Evolutionary conservation across 2,888 invertebrate genomes (phyloP), one percentile per base, ranked within the genome.

Genomic region (Galerucella nymphaeae): DNA sequence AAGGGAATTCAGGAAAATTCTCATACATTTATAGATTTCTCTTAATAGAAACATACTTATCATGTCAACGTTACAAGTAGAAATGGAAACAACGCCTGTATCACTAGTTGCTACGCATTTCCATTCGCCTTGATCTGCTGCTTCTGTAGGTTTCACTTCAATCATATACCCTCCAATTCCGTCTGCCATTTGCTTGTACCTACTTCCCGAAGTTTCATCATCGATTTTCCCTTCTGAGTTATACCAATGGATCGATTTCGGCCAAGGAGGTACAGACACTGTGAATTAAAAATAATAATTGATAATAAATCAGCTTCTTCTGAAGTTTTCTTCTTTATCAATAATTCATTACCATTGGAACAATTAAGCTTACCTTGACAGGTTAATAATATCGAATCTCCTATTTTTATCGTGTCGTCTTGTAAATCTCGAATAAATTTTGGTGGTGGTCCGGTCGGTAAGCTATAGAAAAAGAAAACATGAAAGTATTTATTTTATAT

Each of bases 231-330:
- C 94, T 80, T 92, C 93, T 78, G 95, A 94, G 84, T 96, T 96
- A 87, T 92, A 93, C 97, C 97, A 97, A 23, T 91, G 89, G 13
- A 96, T 92, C 69, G 90, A 90, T 78, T 92, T 91, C 0, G 95
- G 95, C 94, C 95, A 95, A 6, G 95, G 95, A 57, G 96, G 95
- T 73, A 94, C 94, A 80, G 92, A 91, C 76, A 95, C 92, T 92
- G 76, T 41, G 77, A 79, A 68, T 38, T 16, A 6, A 45, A 45
- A 11, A 42, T 2, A 10, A 42, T 11, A 42, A 13, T 42, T n/a
- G n/a, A n/a, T n/a, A n/a, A n/a, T n/a, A n/a, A n/a, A n/a, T n/a
- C n/a, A n/a, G n/a, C n/a, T n/a, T n/a, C n/a, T n/a, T n/a, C n/a
- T n/a, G n/a, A n/a, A n/a, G n/a, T n/a, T n/a, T n/a, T n/a, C n/a